Percentiles rank a stretch among this genome's conserved stretches.
These are phyloP conservation scores for Novumbra hubbsi DNA, from an alignment of 2,797 vertebrate species.

Conservation along the genomic window DNA sequence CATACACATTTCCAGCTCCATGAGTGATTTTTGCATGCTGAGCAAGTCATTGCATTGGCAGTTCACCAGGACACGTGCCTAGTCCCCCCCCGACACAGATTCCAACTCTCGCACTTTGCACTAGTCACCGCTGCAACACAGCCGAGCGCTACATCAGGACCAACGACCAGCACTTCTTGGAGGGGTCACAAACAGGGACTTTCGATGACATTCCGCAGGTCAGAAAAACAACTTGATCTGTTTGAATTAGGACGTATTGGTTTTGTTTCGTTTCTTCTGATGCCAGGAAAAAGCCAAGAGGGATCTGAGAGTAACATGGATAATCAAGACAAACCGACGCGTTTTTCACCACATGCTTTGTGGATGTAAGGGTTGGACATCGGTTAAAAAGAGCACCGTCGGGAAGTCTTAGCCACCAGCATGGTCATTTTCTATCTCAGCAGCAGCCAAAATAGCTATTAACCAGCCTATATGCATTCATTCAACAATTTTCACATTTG, in stretches of 20 bases:
- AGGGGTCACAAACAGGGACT: neutral
- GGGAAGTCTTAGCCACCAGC: constrained; percentile 56
- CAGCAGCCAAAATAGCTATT: constrained; percentile 6
- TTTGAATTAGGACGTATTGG: neutral
- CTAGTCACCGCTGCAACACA: constrained; percentile 25
- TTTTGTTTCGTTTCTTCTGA: constrained; percentile 17
- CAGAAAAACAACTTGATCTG: neutral
- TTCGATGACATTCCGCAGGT: neutral
- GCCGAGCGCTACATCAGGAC: constrained; percentile 50
- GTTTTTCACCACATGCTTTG: constrained; percentile 48
- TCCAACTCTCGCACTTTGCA: constrained; percentile 57
- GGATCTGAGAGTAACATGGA: constrained; percentile 74
- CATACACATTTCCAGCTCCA: constrained; percentile 21
- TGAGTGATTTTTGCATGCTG: constrained; percentile 59
- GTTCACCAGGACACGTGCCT: constrained; percentile 66
- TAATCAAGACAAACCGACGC: constrained; percentile 62
- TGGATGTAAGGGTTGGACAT: constrained; percentile 68
- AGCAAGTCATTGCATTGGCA: constrained; percentile 64
- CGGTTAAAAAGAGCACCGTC: constrained; percentile 28
- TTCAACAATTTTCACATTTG: constrained; percentile 11
- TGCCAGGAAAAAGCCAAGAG: constrained; percentile 33
- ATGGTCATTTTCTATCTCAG: constrained; percentile 48
- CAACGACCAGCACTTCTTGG: constrained; percentile 39
- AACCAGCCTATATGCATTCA: constrained; percentile 27
- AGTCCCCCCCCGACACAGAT: constrained; percentile 58